Evolutionary conservation across 1,140 invertebrate genomes (phyloP), one percentile per base, ranked within the genome.

Genomic region (Trissolcus basalis): DNA sequence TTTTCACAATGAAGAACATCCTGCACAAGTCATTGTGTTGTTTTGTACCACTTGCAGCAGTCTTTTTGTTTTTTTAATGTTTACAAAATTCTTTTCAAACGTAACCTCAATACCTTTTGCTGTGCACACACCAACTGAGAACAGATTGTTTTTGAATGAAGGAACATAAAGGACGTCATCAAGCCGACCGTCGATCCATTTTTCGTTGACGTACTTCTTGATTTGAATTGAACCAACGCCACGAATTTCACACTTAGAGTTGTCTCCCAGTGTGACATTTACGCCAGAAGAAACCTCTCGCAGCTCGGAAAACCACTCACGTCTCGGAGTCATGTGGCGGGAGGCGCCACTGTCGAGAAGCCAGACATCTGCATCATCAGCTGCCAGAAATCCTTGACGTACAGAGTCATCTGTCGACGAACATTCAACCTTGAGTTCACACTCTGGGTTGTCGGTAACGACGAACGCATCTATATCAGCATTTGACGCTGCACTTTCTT

Each of bases 141-240:
- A 71, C 15, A 71, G 16, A 47, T 63, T 63, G 44, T 56, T 70
- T 6, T 32, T 12, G 4, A 71, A 14, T 0, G 50, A 12, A 0
- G 68, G 59, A 3, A 71, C 44, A 58, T n/a, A 58, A 11, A 63
- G 35, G 4, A 71, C 68, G 19, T 63, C 63, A 19, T 71, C 35
- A 36, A 70, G 55, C n/a, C 54, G 61, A 11, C 51, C 54, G 58
- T 13, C 3, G 41, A 56, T 48, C 59, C 47, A 72, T 11, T 64
- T 8, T 5, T 59, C 16, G 32, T 36, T 11, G 4, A 58, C n/a
- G n/a, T n/a, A n/a, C n/a, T 4, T 32, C 59, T 19, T 39, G 14
- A 65, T 65, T 9, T 33, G 13, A 11, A 73, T 27, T 3, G 33
- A 60, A 0, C 69, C 61, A 3, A 60, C 41, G 7, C 60, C 69